A percentile compares a stretch with the other conserved stretches of the same genome.
phyloP scores from a whole-genome alignment of 2,888 invertebrate genomes.

The Archips xylosteana region DNA sequence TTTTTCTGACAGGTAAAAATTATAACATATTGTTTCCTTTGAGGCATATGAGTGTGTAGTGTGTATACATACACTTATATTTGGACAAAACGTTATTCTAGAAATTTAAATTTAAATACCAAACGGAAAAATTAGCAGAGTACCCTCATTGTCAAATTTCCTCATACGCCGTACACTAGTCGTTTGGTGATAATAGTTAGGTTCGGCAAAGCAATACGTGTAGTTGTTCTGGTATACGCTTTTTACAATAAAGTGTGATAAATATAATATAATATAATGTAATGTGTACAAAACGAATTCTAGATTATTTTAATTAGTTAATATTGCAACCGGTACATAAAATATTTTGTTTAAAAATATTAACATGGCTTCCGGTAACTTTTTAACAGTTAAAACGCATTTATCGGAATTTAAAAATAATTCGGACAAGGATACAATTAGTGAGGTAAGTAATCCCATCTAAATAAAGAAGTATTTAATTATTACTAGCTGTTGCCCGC shows the following conservation, averaged over 20 bases:
- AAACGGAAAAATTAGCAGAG: conserved; percentile 26
- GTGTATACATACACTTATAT: background rate
- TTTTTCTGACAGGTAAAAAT: background rate
- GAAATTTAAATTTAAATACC: conserved; percentile 22
- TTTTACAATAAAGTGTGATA: conserved; percentile 20
- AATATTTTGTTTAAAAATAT: background rate
- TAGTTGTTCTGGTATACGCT: conserved; percentile 62
- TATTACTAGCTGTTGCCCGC: too few relatives aligned
- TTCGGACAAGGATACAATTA: conserved; percentile 79
- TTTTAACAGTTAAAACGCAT: conserved; percentile 72
- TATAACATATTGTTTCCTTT: background rate
- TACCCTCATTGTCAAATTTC: conserved; percentile 53
- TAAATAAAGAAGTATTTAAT: background rate
- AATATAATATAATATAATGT: conserved; percentile 20
- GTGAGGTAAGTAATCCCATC: conserved; percentile 70
- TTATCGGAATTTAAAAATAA: conserved; percentile 78
- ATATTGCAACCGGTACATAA: background rate
- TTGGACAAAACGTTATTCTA: conserved; percentile 9
- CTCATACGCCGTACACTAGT: conserved; percentile 5
- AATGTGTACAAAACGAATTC: background rate
- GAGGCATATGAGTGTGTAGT: background rate
- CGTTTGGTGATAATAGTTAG: conserved; percentile 51
- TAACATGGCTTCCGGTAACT: conserved; percentile 48
- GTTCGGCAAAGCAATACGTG: conserved; percentile 61
- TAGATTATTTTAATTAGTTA: background rate